Evolutionary conservation across 2,113 vertebrate species (phyloP), one percentile per base, ranked within the genome.

Genomic region (Pteruthius melanotis): DNA sequence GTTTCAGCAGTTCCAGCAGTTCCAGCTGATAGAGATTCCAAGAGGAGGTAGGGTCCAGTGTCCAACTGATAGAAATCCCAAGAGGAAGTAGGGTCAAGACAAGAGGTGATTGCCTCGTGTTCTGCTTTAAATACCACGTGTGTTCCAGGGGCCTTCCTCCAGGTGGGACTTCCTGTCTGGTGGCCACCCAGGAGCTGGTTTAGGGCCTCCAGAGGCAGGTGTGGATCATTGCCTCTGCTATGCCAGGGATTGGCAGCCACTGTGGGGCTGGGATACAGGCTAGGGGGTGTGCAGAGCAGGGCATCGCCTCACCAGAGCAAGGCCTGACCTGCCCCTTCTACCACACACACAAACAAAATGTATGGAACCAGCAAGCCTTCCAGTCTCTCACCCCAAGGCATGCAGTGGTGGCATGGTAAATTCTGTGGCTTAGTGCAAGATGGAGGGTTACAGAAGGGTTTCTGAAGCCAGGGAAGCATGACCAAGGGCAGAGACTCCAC

Each of bases 211-310:
- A n/a, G 35, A 40, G 11, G 8, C 5, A 49, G 30, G 18, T 59
- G 11, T n/a, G 30, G 11, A n/a, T 1, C 9, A 49, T 11, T 57
- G 22, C 7, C 30, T 49, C 0, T 3, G 1, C 6, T n/a, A 0
- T 40, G 11, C 10, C 42, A 18, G 35, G 23, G 23, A 18, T 2
- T 49, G 35, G 52, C 8, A 11, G n/a, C 28, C 9, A 14, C 42
- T 57, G n/a, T 0, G 1, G 28, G 40, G 18, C 10, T 37, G 77
- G 21, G 40, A 45, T 37, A 24, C 5, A 13, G 63, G 13, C 33
- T 0, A 0, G 13, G 13, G 19, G 20, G 9, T 27, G 28, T 4
- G 40, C 16, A 45, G 21, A 57, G 40, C 6, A 31, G 27, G 11
- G 33, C 20, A 4, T 20, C 1, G 7, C 20, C 50, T 66, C 27